Conservation (phyloP, 2,888 invertebrate genomes). For the Escarpia spicata region DNA sequence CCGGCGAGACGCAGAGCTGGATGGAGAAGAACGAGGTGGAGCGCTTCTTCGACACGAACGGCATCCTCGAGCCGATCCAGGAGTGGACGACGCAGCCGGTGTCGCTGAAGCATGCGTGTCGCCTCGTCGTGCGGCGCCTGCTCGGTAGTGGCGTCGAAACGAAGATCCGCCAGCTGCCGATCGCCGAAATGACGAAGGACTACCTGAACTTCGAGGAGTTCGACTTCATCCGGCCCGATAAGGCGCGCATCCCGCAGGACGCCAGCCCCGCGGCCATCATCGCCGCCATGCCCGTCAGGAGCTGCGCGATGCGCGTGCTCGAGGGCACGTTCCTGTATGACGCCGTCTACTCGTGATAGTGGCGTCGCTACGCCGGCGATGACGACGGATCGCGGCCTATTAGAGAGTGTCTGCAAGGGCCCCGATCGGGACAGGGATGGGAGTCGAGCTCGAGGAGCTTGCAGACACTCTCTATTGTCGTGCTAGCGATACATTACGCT, state of each 20-base stretch:
- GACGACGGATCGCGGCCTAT: too few species aligned
- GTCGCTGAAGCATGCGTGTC: slow-evolving; percentile 28
- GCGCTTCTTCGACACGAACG: slow-evolving; percentile 29
- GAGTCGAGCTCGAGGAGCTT: too few species aligned
- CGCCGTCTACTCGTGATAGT: not conserved
- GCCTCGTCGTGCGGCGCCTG: slow-evolving; percentile 14
- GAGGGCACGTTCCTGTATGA: not conserved
- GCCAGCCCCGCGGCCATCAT: not conserved
- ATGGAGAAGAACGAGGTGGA: slow-evolving; percentile 27
- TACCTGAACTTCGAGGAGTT: slow-evolving; percentile 24
- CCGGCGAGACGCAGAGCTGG: slow-evolving; percentile 28
- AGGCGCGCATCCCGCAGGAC: not conserved
- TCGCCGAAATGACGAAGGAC: not conserved
- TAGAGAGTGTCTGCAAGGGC: too few species aligned
- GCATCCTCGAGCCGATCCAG: slow-evolving; percentile 24
- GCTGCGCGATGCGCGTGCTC: slow-evolving; percentile 8
- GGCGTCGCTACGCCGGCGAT: not conserved
- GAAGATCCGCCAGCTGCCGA: slow-evolving; percentile 19
- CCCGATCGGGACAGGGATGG: too few species aligned
- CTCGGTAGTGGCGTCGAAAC: slow-evolving; percentile 2
- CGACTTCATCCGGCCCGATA: slow-evolving; percentile 14
- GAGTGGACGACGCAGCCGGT: slow-evolving; percentile 27
- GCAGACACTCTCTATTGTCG: not conserved
- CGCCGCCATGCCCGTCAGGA: slow-evolving; percentile 14
- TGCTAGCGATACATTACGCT: not conserved